phyloP scores from a whole-genome alignment of 2,113 vertebrate genomes.

The Scartelaos histophorus region DNA sequence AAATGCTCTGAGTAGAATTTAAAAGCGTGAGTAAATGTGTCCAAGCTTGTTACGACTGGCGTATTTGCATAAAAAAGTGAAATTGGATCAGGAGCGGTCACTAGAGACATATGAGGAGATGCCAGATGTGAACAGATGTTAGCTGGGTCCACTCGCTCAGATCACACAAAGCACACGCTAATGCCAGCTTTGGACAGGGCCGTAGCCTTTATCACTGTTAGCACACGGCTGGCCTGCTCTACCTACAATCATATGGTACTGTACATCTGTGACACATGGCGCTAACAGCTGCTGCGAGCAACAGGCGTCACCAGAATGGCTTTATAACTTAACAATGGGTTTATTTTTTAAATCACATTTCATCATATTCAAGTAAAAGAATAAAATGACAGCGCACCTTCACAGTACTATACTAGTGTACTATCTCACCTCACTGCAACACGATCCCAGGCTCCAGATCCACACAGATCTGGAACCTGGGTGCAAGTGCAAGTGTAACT shows the following conservation, averaged over 20 bases:
- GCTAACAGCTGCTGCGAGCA: slow-evolving; percentile 9
- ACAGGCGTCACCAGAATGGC: slow-evolving; percentile 4
- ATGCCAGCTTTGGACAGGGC: slow-evolving; percentile 9
- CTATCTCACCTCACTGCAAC: no score
- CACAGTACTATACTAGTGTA: not conserved
- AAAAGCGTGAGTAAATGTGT: not conserved
- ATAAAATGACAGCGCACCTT: not conserved
- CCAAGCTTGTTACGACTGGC: not conserved
- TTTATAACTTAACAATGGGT: not conserved
- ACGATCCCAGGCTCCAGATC: no score
- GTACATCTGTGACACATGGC: slow-evolving; percentile 23
- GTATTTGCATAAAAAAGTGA: slow-evolving; percentile 4
- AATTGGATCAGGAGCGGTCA: not conserved
- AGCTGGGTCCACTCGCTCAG: not conserved
- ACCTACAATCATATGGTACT: slow-evolving; percentile 9
- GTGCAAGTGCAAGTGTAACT: no score
- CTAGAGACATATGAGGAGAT: not conserved
- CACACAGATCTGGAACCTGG: no score
- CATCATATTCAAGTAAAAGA: not conserved
- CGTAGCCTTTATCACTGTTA: slow-evolving; percentile 5
- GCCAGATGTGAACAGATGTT: slow-evolving; percentile 11
- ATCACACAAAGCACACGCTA: slow-evolving; percentile 12
- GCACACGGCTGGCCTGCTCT: not conserved
- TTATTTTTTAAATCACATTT: not conserved
- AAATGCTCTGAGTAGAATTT: not conserved